These are phyloP conservation scores for Halictus ligatus DNA, from an alignment of 2,888 invertebrate genomes.

Conservation along the genomic window DNA sequence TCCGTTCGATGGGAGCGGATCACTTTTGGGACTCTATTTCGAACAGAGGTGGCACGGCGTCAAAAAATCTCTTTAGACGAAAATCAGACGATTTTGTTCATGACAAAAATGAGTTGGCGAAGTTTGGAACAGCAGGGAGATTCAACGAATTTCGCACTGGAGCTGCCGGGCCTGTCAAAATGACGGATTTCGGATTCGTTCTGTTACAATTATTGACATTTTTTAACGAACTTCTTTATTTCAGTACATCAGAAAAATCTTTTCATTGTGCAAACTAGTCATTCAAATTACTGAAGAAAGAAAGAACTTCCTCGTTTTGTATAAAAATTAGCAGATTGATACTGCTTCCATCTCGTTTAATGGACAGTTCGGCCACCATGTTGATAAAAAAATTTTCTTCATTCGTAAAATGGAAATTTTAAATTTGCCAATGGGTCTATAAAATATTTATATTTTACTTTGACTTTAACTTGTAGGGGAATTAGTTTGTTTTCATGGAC, in stretches of 20 bases:
- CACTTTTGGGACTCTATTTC: background rate
- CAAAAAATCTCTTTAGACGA: too few relatives aligned
- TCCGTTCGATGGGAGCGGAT: background rate
- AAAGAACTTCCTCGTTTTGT: background rate
- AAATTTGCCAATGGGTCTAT: too few relatives aligned
- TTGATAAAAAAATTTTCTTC: background rate
- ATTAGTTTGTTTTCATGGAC: background rate
- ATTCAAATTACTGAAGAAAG: background rate
- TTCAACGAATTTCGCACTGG: background rate
- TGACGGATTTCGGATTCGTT: background rate
- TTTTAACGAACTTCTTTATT: background rate
- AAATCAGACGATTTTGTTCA: too few relatives aligned
- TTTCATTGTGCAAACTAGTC: background rate
- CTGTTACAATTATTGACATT: background rate
- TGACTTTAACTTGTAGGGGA: background rate
- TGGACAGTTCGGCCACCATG: background rate
- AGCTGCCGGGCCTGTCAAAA: background rate
- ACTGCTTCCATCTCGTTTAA: too few relatives aligned
- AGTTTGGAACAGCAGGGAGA: background rate
- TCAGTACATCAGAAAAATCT: background rate
- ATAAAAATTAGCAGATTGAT: background rate
- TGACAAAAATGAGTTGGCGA: background rate
- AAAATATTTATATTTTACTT: too few relatives aligned
- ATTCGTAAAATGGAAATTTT: background rate
- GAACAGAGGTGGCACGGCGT: background rate